phyloP scores from a whole-genome alignment of 2,113 vertebrate genomes.

The Eupsittula cactorum region DNA sequence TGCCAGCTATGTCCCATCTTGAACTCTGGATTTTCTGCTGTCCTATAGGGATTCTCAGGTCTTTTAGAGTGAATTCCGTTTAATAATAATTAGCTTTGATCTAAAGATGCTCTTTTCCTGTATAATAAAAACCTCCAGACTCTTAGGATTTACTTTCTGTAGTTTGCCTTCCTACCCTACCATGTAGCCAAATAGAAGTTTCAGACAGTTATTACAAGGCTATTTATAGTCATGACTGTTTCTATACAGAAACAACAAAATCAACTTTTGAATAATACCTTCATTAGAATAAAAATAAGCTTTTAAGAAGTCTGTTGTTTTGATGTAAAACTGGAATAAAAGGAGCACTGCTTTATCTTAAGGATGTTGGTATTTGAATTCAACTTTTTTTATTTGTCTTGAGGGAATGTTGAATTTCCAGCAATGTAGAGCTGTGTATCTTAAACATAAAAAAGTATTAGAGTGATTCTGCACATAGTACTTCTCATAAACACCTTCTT shows the following conservation, averaged over 20 bases:
- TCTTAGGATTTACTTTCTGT: background rate
- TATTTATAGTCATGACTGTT: background rate
- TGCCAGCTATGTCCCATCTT: background rate
- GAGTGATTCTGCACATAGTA: background rate
- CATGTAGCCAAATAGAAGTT: background rate
- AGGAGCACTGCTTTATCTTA: background rate
- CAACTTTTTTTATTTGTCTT: background rate
- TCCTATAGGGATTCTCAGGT: background rate
- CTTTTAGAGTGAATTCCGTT: background rate
- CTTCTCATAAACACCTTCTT: background rate
- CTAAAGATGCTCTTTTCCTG: background rate
- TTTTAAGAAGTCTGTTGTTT: background rate
- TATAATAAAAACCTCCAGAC: background rate
- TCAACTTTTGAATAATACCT: background rate
- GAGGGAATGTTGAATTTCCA: background rate
- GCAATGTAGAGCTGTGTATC: background rate
- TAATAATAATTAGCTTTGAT: background rate
- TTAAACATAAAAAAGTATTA: conserved; percentile 12
- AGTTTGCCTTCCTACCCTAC: background rate
- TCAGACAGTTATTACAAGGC: background rate
- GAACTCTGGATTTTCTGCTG: background rate
- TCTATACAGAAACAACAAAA: background rate
- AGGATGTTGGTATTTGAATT: background rate
- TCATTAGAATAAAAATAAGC: background rate
- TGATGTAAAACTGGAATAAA: background rate